Evolutionary conservation across 2,888 invertebrate species (phyloP).

Genomic region (Fragum sueziense): DNA sequence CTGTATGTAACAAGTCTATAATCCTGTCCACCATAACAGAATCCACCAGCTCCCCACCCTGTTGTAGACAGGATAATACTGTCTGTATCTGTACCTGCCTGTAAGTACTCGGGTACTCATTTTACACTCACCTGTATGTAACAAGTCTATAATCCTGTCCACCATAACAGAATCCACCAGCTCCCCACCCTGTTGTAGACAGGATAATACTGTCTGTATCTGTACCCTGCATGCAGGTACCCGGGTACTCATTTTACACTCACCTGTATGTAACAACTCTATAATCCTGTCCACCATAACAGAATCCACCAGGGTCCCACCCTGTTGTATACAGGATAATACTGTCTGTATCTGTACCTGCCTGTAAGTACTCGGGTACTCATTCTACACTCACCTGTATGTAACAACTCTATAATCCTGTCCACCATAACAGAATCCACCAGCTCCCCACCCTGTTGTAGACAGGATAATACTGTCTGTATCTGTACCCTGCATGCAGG

Average conservation of each 20-base stretch:
- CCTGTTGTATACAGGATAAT: constrained; percentile 43
- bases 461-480: constrained; percentile 45
- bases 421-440: neutral
- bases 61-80: constrained; percentile 47
- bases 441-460: constrained; percentile 26
- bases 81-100: constrained; percentile 47
- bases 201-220: constrained; percentile 47
- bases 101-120: no score
- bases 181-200: constrained; percentile 31
- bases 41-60: constrained; percentile 9
- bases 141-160: neutral
- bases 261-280: constrained; percentile 35
- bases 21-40: neutral
- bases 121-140: constrained; percentile 28
- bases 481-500: no score
- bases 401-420: constrained; percentile 8
- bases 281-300: neutral
- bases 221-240: no score
- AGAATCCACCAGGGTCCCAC: neutral
- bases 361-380: no score
- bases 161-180: neutral
- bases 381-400: constrained; percentile 25
- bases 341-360: constrained; percentile 49
- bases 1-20: constrained; percentile 27
- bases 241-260: no score